Evolutionary conservation across 2,888 invertebrate species (phyloP), one percentile per base, ranked within the genome.

Genomic region (Caenorhabditis sp.): DNA sequence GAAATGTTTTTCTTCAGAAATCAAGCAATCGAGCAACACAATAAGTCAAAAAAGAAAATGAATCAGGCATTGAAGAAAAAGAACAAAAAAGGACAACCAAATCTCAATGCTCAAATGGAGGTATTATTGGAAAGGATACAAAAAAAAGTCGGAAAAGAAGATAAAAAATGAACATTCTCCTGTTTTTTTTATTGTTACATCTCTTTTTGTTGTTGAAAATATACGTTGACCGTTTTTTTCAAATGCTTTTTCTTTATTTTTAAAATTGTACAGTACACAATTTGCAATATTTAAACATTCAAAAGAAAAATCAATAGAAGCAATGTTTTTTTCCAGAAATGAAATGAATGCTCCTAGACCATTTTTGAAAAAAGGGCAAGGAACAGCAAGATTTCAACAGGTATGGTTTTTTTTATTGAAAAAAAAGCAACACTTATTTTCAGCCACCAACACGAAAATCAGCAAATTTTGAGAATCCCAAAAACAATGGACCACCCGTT

Each of bases 71-170:
- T 84, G 60, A 67, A 74, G 57, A 77, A 79, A 68, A 72, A 66
- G 54, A 84, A 81, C 37, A 79, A 78, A 55, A 83, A 83, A 62
- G 84, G 84, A 19, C 84, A 84, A 58, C 84, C 84, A 21, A 84
- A 84, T 64, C 61, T 84, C 58, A 79, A 80, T 55, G 81, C 84
- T 6, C 84, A 84, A 65, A 17, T 84, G 49, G 81, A 76, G 14
- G 79, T 84, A 27, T 61, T 84, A 14, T 71, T 84, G 31, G 82
- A 84, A 62, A 79, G 76, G 58, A 81, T 83, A 36, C 75, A 83
- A 61, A 80, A 73, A 43, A 66, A 69, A 59, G 63, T 78, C 5
- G 66, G 26, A 6, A 69, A 77, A 17, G 43, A 43, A 26, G 66
- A 66, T 10, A 53, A 61, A 49, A 26, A 36, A 14, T 27, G 53